A percentile compares a stretch with the other conserved stretches of the same genome.
phyloP scores from a whole-genome alignment of 2,888 invertebrate species.

The Cosmia pyralina region DNA sequence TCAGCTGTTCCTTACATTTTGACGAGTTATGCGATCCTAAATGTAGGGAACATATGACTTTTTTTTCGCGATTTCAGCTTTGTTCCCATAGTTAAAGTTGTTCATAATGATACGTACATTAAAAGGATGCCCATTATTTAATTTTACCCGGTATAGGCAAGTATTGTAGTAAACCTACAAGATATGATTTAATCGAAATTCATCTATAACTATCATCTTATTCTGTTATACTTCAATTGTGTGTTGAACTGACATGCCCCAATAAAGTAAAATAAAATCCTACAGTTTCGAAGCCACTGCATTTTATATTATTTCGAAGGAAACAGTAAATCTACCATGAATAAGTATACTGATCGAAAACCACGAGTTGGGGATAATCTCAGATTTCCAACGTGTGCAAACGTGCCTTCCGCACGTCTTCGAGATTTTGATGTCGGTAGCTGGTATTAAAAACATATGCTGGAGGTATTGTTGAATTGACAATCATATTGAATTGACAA shows the following conservation, averaged over 20 bases:
- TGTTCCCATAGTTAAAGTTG: no score
- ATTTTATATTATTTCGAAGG: not conserved
- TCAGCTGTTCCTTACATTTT: no score
- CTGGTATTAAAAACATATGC: not conserved
- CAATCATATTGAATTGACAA: not conserved
- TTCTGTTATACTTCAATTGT: no score
- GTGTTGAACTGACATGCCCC: not conserved
- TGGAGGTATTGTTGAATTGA: not conserved
- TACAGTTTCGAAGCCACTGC: not conserved
- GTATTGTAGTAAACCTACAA: no score
- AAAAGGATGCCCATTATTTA: no score
- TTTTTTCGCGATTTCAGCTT: no score
- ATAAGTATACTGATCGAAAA: not conserved
- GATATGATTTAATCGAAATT: no score
- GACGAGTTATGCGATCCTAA: no score
- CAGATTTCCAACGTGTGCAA: not conserved
- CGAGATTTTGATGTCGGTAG: not conserved
- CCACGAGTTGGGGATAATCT: constrained; percentile 4
- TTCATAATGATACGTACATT: no score
- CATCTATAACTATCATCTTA: no score
- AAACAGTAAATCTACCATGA: not conserved
- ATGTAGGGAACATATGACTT: no score
- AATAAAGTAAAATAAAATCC: not conserved
- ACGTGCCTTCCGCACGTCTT: not conserved
- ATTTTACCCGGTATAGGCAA: no score